Base-by-base conservation (phyloP, 2,113 vertebrate genomes). In the Azemiops feae region DNA sequence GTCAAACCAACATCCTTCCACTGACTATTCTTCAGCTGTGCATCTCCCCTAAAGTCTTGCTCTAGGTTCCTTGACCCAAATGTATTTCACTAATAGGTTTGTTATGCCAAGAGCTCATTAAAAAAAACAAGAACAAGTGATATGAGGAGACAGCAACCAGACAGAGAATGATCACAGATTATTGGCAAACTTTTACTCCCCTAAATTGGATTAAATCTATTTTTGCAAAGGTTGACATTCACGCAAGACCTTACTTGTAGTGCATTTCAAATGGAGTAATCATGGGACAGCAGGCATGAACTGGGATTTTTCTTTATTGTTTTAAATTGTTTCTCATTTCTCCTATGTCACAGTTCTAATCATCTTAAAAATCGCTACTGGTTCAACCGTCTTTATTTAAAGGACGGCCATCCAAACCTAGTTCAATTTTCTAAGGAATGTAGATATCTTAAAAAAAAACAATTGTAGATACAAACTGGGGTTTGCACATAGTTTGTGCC, bases 1-100 rank as follows among this genome's bases (percentile, higher is more conserved):
- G 87, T 96, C 96, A 93, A 96, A 96, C 91, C 95, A 97, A 95
- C 23, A 30, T 54, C 69, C 52, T 92, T 90, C 54, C 52, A 91
- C 92, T 94, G 95, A 96, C 94, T 95, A 94, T 95, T 91, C 93
- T 85, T 52, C 53, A 92, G 89, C 25, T 58, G 57, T 64, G 92
- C 90, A 94, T 64, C 23, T 95, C 95, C 89, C 91, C 45, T 93
- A 94, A 92, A 90, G 94, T 87, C 95, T 95, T 91, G 94, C 69
- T 96, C 89, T 85, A 93, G 22, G 22, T 50, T 87, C 47, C 3
- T 69, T 94, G 54, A 60, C 85, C 18, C 74, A 87, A 87, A 86
- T 87, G 85, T 89, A 87, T 92, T 92, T 58, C 58, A 45, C 54
- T 89, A 92, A 64, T 64, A 91, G 18, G 16, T 86, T 50, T 91